Conservation (phyloP, 2,888 invertebrate species). For the Uloborus plumipes region DNA sequence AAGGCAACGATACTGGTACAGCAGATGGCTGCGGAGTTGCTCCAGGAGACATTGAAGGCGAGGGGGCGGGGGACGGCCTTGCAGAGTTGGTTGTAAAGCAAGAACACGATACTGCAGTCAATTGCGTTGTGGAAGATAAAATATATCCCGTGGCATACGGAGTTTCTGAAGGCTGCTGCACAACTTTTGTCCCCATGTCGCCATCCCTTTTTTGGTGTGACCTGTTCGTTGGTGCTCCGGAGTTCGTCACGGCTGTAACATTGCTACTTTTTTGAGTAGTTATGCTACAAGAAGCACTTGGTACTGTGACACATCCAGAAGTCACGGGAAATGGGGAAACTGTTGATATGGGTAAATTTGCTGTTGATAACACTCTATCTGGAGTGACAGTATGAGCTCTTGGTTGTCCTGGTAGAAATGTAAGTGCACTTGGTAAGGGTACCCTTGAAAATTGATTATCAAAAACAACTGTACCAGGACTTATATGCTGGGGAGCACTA, state of each 20-base stretch:
- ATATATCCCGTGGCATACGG: conserved; percentile 38
- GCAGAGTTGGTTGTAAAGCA: conserved; percentile 55
- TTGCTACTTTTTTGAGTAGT: conserved; percentile 52
- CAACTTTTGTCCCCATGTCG: conserved; percentile 28
- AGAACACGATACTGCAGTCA: conserved; percentile 45
- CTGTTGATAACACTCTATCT: conserved; percentile 45
- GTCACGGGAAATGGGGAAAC: conserved; percentile 61
- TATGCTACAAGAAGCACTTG: conserved; percentile 56
- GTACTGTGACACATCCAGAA: conserved; percentile 54
- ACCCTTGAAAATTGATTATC: conserved; percentile 61
- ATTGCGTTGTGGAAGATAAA: conserved; percentile 35
- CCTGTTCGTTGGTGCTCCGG: conserved; percentile 40
- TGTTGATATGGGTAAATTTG: conserved; percentile 36
- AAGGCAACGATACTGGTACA: conserved; percentile 60
- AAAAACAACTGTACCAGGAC: conserved; percentile 56
- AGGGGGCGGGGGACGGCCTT: conserved; percentile 58
- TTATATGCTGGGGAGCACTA: conserved; percentile 39
- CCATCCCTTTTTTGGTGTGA: conserved; percentile 35
- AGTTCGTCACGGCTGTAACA: conserved; percentile 49
- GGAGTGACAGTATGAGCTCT: conserved; percentile 58
- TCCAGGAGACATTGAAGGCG: conserved; percentile 53
- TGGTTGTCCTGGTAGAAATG: conserved; percentile 53
- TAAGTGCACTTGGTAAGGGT: conserved; percentile 64
- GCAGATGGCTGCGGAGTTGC: conserved; percentile 42
- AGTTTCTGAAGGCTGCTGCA: conserved; percentile 19